Conservation (phyloP, 2,797 vertebrate species). For the Tenualosa ilisha region DNA sequence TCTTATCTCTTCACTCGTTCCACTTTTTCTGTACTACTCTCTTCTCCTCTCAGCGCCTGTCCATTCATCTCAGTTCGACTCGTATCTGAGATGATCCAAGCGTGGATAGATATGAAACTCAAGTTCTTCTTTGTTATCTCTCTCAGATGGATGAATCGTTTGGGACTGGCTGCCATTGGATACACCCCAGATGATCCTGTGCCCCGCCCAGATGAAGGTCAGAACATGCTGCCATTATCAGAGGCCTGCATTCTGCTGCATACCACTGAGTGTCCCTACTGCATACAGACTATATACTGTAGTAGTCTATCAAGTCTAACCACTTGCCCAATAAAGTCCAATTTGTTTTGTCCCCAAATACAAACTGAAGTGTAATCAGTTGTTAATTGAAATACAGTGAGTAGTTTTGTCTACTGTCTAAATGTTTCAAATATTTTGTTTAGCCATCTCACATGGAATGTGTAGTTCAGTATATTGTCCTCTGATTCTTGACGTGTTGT, state of each 20-base stretch:
- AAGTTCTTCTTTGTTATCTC: background rate
- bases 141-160: constrained; percentile 78
- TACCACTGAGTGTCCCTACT: background rate
- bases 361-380: background rate
- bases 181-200: constrained; percentile 82
- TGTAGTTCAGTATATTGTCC: too few species aligned
- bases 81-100: background rate
- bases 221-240: constrained; percentile 37
- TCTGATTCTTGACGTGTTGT: too few species aligned
- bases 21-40: background rate
- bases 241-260: background rate
- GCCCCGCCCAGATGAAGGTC: constrained; percentile 80
- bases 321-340: background rate
- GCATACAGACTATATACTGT: background rate
- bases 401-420: background rate
- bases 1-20: background rate
- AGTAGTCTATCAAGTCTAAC: background rate
- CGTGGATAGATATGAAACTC: background rate
- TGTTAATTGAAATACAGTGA: background rate
- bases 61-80: background rate
- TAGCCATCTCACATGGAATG: too few species aligned
- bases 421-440: background rate
- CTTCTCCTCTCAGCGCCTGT: background rate
- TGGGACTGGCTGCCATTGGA: constrained; percentile 78
- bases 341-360: background rate